Percentiles rank a stretch among this genome's conserved stretches.
Evolutionary conservation across 2,113 vertebrate genomes (phyloP).

Genomic region (Thermophis baileyi): DNA sequence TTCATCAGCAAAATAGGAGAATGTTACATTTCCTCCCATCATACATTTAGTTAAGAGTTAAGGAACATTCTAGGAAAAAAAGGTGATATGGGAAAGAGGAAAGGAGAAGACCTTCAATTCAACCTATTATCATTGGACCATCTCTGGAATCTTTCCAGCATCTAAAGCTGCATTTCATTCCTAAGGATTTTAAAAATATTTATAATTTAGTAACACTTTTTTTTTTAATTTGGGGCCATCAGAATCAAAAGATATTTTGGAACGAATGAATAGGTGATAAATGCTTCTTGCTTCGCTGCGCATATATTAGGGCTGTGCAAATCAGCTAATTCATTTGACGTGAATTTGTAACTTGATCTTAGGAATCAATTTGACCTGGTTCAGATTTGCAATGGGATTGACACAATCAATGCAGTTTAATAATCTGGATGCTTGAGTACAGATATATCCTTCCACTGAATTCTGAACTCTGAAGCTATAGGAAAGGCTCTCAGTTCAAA

Average conservation of each 20-base stretch:
- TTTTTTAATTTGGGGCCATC: not conserved
- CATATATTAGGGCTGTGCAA: not conserved
- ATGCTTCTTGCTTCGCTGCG: not conserved
- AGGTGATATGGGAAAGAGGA: not conserved
- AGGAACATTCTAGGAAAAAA: not conserved
- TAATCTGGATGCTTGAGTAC: too few species aligned
- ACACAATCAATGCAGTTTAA: too few species aligned
- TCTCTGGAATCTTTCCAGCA: too few species aligned
- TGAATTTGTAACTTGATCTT: not conserved
- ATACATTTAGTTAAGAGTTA: not conserved
- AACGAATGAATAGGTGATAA: not conserved
- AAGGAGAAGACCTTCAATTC: not conserved
- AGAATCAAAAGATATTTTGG: not conserved
- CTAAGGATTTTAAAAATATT: not conserved
- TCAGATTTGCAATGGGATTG: too few species aligned
- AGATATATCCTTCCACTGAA: too few species aligned
- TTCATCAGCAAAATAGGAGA: not conserved
- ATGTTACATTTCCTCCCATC: not conserved
- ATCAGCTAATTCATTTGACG: not conserved
- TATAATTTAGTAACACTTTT: not conserved
- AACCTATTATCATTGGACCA: not conserved
- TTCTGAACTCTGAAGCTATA: too few species aligned
- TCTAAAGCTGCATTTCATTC: too few species aligned
- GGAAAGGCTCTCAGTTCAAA: too few species aligned
- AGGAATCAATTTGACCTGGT: not conserved